Conservation (phyloP, 2,888 invertebrate species). For the Torymus aiolomorphi region DNA sequence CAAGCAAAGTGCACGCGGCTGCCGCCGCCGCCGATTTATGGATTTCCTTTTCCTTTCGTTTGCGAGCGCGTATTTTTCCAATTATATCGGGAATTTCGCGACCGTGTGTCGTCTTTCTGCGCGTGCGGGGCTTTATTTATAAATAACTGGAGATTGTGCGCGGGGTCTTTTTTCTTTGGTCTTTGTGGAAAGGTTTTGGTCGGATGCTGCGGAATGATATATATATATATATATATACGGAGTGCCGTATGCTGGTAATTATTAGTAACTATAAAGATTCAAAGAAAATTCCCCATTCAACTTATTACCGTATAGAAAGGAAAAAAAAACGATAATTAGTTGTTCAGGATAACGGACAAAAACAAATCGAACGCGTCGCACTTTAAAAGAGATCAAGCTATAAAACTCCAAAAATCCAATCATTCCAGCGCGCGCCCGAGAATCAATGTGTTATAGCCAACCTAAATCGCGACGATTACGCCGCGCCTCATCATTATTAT, state of each 20-base stretch:
- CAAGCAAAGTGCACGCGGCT: conserved; percentile 18
- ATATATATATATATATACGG: no score
- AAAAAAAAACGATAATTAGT: neutral
- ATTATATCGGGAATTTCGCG: neutral
- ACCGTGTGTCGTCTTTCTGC: neutral
- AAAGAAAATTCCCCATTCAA: no score
- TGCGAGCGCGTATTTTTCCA: neutral
- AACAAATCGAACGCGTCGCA: neutral
- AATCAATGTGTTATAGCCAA: conserved; percentile 14
- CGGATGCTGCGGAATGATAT: no score
- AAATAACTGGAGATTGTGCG: no score
- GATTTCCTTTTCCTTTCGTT: conserved; percentile 25
- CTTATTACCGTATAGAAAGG: neutral
- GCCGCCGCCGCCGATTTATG: conserved; percentile 22
- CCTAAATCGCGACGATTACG: no score
- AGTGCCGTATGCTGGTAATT: no score
- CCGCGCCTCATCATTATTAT: no score
- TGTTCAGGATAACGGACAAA: neutral
- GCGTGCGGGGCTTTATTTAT: no score
- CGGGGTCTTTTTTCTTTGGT: no score
- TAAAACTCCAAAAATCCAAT: conserved; percentile 39
- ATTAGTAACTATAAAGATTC: no score
- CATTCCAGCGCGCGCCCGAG: neutral
- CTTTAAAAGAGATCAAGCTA: conserved; percentile 3
- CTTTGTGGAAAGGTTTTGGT: no score